Percentiles rank a stretch among this genome's conserved stretches.
Evolutionary conservation across 2,888 invertebrate species (phyloP).

Genomic region (Tipula confusa): DNA sequence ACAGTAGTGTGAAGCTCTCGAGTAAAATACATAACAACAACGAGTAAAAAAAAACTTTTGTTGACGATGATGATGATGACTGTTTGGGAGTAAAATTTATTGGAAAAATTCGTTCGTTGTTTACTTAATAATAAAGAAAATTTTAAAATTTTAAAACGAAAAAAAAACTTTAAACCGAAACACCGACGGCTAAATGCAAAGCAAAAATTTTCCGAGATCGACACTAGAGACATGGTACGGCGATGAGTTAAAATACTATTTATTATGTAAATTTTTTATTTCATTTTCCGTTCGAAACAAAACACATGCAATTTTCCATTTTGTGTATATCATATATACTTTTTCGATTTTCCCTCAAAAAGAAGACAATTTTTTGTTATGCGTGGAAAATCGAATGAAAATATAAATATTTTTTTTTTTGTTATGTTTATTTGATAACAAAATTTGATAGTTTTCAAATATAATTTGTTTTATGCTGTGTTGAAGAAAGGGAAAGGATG

Average conservation of each 20-base stretch:
- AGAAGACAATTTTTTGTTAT: background rate
- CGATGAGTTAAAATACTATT: background rate
- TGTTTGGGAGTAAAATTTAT: background rate
- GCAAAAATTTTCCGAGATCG: background rate
- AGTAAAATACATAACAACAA: background rate
- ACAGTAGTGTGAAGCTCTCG: background rate
- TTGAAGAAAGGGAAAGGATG: constrained; percentile 8
- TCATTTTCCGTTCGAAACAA: background rate
- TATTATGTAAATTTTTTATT: constrained; percentile 20
- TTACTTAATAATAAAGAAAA: background rate
- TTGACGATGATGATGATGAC: background rate
- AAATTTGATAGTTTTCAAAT: constrained; percentile 20
- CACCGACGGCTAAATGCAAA: background rate
- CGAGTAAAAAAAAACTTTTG: background rate
- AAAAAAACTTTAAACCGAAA: background rate
- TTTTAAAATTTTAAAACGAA: background rate
- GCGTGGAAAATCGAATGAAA: constrained; percentile 12
- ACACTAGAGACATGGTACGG: background rate
- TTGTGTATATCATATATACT: background rate
- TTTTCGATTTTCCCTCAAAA: background rate
- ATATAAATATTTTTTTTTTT: background rate
- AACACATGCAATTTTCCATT: constrained; percentile 20
- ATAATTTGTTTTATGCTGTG: background rate
- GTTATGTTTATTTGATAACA: constrained; percentile 25
- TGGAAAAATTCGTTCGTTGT: background rate